Conservation (phyloP, 2,888 invertebrate genomes). For the Phalangium opilio region DNA sequence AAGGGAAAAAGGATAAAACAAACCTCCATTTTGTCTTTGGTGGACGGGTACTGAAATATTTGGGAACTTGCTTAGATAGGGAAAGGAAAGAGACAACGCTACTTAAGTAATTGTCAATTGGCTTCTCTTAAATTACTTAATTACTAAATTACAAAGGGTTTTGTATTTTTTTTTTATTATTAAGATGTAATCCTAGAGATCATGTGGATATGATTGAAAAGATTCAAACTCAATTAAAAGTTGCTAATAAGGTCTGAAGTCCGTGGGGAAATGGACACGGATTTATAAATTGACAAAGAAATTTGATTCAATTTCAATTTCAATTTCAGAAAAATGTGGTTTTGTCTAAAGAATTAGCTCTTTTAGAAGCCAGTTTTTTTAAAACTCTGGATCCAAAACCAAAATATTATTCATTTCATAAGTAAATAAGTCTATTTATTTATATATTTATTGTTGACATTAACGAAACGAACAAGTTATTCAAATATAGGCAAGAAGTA, state of each 20-base stretch:
- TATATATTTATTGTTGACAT: too few species aligned
- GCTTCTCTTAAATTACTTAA: too few species aligned
- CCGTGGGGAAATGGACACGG: too few species aligned
- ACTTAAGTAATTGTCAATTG: constrained; percentile 48
- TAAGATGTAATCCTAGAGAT: constrained; percentile 50
- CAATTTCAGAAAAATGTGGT: constrained; percentile 39
- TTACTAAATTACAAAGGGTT: neutral
- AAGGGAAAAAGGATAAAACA: constrained; percentile 48
- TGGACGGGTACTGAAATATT: constrained; percentile 45
- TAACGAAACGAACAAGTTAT: too few species aligned
- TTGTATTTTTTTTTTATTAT: constrained; percentile 23
- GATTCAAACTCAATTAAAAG: constrained; percentile 50
- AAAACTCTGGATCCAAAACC: constrained; percentile 27
- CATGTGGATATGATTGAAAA: constrained; percentile 59
- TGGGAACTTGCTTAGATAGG: constrained; percentile 45
- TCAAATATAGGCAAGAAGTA: constrained; percentile 57
- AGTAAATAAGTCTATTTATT: too few species aligned
- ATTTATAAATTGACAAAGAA: too few species aligned
- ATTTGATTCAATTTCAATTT: constrained; percentile 6
- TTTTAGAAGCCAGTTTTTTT: constrained; percentile 48
- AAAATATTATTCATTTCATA: constrained; percentile 22
- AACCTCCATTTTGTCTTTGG: constrained; percentile 51
- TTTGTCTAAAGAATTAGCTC: constrained; percentile 51
- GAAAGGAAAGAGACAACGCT: constrained; percentile 50
- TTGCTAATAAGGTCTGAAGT: constrained; percentile 42